Evolutionary conservation across 2,888 invertebrate species (phyloP), one percentile per base, ranked within the genome.

Genomic region (Platyscelio sp.): DNA sequence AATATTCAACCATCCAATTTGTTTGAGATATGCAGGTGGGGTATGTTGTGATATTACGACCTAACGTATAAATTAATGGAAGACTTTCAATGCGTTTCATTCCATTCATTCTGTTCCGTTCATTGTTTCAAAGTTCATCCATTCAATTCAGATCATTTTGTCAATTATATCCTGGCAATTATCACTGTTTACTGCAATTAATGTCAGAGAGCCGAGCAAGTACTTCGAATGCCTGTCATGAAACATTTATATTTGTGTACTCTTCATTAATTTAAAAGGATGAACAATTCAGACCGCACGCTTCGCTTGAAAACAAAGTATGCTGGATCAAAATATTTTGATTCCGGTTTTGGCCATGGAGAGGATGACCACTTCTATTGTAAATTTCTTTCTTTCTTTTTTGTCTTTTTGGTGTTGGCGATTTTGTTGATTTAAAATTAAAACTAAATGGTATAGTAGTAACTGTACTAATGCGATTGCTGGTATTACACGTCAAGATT

Each of bases 141-240:
- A 81, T 76, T 81, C 76, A 76, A 82, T 82, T 82, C 82, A 82
- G 82, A 76, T 76, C 76, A 76, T 82, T 82, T 82, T 71, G 76
- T 82, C 82, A 82, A 82, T 76, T 82, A 71, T 27, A 58, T 71
- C 60, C 56, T 46, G 71, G 33, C 71, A 77, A 82, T 82, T 82
- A 82, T 82, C 76, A 76, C 82, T 82, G 63, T 56, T 33, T 46
- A 40, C 22, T 22, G 58, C 65, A 82, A 82, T 82, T 82, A 75
- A 65, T 63, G 54, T 26, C 33, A 18, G 51, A 61, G 60, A 74
- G 27, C 49, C 60, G 63, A 40, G 63, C 46, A 38, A n/a, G n/a
- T n/a, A n/a, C n/a, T n/a, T n/a, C n/a, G n/a, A n/a, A n/a, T 38
- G 26, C 13, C 3, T 43, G 15, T 58, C 70, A 81, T 75, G 54